Conservation (phyloP, 1,140 invertebrate species). For the Drosophila obscura region DNA sequence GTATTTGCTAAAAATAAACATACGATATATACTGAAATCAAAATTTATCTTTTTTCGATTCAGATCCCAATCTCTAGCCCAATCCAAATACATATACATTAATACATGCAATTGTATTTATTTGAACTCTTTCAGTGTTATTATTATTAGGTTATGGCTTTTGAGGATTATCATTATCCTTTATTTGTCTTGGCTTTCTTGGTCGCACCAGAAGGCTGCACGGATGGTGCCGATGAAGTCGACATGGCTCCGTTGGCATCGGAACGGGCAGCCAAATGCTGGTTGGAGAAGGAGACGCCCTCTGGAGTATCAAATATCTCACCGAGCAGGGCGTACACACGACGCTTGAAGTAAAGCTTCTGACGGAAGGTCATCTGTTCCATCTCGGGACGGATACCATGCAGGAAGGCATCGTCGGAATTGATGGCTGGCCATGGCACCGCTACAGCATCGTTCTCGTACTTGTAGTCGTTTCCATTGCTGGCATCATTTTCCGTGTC, state of each 20-base stretch:
- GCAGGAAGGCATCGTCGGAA: slow-evolving; percentile 73
- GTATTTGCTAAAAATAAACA: slow-evolving; percentile 72
- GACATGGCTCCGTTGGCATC: not conserved
- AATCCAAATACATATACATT: too few relatives aligned
- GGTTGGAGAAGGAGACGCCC: not conserved
- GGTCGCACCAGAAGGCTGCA: not conserved
- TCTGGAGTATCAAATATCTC: slow-evolving; percentile 57
- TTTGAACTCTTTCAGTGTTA: not conserved
- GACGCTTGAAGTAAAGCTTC: slow-evolving; percentile 74
- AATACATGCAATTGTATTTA: not conserved
- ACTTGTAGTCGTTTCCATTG: not conserved
- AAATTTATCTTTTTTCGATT: not conserved
- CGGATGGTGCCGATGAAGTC: not conserved
- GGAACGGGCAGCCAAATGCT: slow-evolving; percentile 2
- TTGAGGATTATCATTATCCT: too few relatives aligned
- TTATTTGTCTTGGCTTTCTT: too few relatives aligned
- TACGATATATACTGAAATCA: slow-evolving; percentile 47
- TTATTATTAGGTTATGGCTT: too few relatives aligned
- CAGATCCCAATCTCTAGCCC: too few relatives aligned
- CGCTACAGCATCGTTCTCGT: not conserved
- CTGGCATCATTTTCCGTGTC: not conserved
- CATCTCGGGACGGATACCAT: slow-evolving; percentile 72
- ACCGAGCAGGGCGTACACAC: slow-evolving; percentile 68
- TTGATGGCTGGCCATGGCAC: slow-evolving; percentile 13
- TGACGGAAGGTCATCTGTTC: slow-evolving; percentile 71